Base-by-base conservation (phyloP, 2,113 vertebrate genomes). In the Pluvianellus socialis region DNA sequence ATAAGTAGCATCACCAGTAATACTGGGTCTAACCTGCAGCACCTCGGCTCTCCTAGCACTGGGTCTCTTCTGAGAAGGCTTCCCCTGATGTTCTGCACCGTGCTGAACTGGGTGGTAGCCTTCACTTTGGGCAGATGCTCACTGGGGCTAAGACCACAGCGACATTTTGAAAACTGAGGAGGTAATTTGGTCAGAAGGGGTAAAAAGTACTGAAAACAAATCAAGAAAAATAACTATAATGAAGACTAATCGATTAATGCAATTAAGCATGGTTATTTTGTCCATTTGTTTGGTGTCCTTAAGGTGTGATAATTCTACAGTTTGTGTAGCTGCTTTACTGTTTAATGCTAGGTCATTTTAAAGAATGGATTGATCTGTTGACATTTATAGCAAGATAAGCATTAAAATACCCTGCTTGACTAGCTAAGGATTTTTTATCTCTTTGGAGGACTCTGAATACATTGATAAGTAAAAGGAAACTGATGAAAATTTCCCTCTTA, bases 311-410 rank as follows among this genome's bases (percentile, higher is more conserved):
- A 61, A 71, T 59, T 81, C 42, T 62, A 44, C 12, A 44, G 20
- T 30, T 56, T 83, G 30, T 62, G 32, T 72, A 58, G 17, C 7
- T 80, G 42, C 28, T 84, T 91, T 71, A 10, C 15, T 35, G 38
- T 67, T 89, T 77, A 84, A 52, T 71, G 21, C 2, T 40, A 75
- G 35, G 50, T 67, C 1, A 44, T 81, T 81, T 74, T 47, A 40
- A 95, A 79, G 20, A 84, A 77, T 44, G 5, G 23, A 47, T 81
- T 79, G 59, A n/a, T 66, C 28, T 92, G 42, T 74, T 81, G 88
- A 47, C 44, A 26, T 70, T 88, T 86, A 49, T 67, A 40, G 47
- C 38, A 70, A 91, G 38, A 33, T 58, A 66, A 88, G 16, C 47
- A 47, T 83, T 91, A 59, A 80, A 88, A 89, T 86, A 81, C 12